phyloP scores from a whole-genome alignment of 2,888 invertebrate species.

The Rotaria socialis region DNA sequence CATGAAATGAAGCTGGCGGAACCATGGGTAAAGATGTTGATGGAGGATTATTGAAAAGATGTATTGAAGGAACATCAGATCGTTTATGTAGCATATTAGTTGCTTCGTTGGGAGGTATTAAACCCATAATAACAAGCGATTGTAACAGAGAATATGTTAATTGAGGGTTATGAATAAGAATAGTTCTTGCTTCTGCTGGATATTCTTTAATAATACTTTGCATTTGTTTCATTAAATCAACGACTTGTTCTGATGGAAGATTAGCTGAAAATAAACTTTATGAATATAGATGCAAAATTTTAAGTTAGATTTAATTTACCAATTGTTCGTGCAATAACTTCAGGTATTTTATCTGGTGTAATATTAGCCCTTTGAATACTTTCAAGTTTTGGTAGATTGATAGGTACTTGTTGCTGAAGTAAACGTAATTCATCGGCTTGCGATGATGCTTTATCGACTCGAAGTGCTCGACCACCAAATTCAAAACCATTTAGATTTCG shows the following conservation, averaged over 20 bases:
- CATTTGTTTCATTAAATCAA: conserved; percentile 14
- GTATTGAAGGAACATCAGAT: background rate
- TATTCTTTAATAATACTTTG: conserved; percentile 23
- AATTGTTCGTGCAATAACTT: conserved; percentile 73
- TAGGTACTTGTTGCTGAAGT: conserved; percentile 39
- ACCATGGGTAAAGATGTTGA: background rate
- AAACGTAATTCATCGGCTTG: conserved; percentile 71
- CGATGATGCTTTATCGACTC: conserved; percentile 84
- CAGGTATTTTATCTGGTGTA: conserved; percentile 89
- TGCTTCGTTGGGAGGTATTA: conserved; percentile 89
- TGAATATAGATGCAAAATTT: background rate
- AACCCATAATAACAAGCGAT: conserved; percentile 93
- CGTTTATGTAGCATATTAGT: conserved; percentile 64
- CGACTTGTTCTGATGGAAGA: background rate
- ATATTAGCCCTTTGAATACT: conserved; percentile 83
- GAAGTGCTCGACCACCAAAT: conserved; percentile 85
- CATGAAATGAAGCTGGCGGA: conserved; percentile 45
- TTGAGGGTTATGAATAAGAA: conserved; percentile 94
- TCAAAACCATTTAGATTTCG: conserved; percentile 93
- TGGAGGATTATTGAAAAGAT: background rate
- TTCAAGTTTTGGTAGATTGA: conserved; percentile 55
- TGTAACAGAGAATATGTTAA: conserved; percentile 58
- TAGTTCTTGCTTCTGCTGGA: conserved; percentile 76
- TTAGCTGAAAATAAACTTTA: background rate
- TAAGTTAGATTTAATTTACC: conserved; percentile 55